A percentile compares a stretch with the other conserved stretches of the same genome.
These are phyloP conservation scores for Calypte anna DNA, from an alignment of 2,113 vertebrate species.

Conservation along the genomic window DNA sequence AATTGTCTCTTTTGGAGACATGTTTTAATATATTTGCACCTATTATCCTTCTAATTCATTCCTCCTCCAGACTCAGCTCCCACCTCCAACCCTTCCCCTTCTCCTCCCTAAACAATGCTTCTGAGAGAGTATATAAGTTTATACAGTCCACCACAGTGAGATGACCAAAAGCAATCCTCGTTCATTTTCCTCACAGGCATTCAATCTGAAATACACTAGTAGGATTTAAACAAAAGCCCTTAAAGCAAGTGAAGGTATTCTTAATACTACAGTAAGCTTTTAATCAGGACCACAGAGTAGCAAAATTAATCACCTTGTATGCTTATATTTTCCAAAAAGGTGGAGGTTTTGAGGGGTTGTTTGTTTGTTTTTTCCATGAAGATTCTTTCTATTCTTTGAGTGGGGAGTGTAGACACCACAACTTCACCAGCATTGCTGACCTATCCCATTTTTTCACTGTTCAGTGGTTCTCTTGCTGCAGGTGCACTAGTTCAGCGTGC, in stretches of 20 bases:
- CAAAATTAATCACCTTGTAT: not conserved
- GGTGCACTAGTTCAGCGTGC: not conserved
- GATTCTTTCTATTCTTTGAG: not conserved
- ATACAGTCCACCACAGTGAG: not conserved
- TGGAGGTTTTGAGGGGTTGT: no score
- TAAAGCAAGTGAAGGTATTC: not conserved
- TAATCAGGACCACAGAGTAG: not conserved
- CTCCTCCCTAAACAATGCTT: not conserved
- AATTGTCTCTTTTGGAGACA: not conserved
- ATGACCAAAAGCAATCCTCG: not conserved
- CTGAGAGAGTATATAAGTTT: not conserved
- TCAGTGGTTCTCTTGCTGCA: not conserved
- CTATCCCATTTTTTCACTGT: not conserved
- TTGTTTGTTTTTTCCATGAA: not conserved
- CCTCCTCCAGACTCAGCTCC: not conserved
- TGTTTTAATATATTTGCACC: slow-evolving; percentile 7
- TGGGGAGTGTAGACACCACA: not conserved
- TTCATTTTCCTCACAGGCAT: not conserved
- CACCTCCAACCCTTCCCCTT: not conserved
- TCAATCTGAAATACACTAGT: not conserved
- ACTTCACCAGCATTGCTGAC: not conserved
- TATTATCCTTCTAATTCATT: not conserved
- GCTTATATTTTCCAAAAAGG: not conserved
- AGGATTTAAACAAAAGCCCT: not conserved
- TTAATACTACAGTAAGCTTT: not conserved